phyloP scores from a whole-genome alignment of 2,113 vertebrate species.

The Gallinago media region DNA sequence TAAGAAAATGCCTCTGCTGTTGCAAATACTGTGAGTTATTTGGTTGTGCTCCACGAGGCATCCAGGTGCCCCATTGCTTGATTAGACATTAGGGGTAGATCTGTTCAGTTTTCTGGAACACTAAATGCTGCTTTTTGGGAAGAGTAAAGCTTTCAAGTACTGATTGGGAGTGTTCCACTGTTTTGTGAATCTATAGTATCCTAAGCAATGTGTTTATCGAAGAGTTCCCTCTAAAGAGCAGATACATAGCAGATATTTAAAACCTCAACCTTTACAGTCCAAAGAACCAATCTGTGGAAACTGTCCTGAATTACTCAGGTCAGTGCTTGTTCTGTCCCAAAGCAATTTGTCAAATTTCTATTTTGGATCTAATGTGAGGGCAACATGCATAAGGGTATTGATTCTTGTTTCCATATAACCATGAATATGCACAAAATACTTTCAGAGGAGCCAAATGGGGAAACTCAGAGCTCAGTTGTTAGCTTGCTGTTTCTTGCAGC shows the following conservation, averaged over 20 bases:
- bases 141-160: not conserved
- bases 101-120: not conserved
- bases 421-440: not conserved
- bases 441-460: not conserved
- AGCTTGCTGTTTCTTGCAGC: not conserved
- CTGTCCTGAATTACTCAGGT: not conserved
- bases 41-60: not conserved
- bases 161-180: not conserved
- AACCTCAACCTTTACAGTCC: not conserved
- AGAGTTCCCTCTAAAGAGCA: not conserved
- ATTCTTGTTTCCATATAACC: not conserved
- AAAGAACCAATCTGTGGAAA: not conserved
- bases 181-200: not conserved
- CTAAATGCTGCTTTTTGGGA: not conserved
- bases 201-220: fast-evolving
- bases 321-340: not conserved
- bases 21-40: not conserved
- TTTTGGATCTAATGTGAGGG: not conserved
- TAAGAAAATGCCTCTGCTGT: not conserved
- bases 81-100: not conserved
- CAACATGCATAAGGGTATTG: not conserved
- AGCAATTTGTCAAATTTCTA: not conserved
- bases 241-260: not conserved
- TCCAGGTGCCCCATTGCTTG: not conserved
- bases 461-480: not conserved